Base-by-base conservation (phyloP, 30 jellyfish, hydroid and myxozoan genomes). In the Hydra vulgaris region DNA sequence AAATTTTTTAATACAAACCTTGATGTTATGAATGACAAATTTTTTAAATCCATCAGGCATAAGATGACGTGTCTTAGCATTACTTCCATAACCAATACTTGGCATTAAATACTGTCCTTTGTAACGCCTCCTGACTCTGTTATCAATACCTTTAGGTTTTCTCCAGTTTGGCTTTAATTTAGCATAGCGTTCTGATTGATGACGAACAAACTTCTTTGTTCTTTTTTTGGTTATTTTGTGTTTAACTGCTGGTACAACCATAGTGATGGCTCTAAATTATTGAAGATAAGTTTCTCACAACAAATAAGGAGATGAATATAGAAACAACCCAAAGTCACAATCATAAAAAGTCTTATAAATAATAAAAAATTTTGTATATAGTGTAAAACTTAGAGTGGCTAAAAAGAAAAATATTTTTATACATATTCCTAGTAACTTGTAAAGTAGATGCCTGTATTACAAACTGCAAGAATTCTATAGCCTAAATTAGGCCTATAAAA, bases 1-100 rank as follows among this genome's bases (percentile, higher is more conserved):
- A n/a, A n/a, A n/a, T n/a, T n/a, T n/a, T n/a, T n/a, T n/a, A n/a
- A 40, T 40, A 40, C 12, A 52, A 76, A 89, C 97, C 93, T 85
- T 78, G 73, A 82, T 87, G 76, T 93, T 93, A 84, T 93, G 96
- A 40, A 93, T 90, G 71, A 93, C 96, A 93, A 86, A 93, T 67
- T 87, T 93, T 74, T 93, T 93, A 84, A 93, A 93, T 15, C 99
- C 99, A 88, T 93, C 99, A 77, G 95, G 96, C 96, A 86, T 93
- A 84, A 87, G 18, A 79, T 86, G 96, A 84, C 96, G 84, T 0
- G 96, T 93, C 54, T 81, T 84, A 56, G 95, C 93, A 85, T 93
- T 84, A 84, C 90, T 87, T 53, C 99, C 96, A 84, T 93, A 93
- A 23, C 99, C 99, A 82, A 88, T 84, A 82, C 81, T 88, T 66